Evolutionary conservation across 2,888 invertebrate genomes (phyloP).

Genomic region (Apodemia duryi): DNA sequence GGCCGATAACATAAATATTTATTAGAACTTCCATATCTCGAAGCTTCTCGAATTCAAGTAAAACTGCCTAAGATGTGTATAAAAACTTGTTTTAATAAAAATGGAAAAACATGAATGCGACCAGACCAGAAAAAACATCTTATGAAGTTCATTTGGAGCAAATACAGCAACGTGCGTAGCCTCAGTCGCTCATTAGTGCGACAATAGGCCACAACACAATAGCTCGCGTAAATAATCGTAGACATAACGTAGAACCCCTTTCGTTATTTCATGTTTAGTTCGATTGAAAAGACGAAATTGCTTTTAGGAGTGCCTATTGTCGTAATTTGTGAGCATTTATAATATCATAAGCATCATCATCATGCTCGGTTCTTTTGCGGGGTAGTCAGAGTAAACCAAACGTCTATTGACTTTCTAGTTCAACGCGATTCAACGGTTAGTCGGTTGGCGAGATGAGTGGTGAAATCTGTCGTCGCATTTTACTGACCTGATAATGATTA

Average conservation of each 20-base stretch:
- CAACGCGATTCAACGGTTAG: no score
- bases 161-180: conserved; percentile 13
- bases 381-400: no score
- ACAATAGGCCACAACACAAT: conserved; percentile 60
- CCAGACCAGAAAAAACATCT: conserved; percentile 14
- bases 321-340: no score
- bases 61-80: background rate
- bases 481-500: no score
- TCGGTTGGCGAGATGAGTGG: no score
- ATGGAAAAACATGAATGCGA: background rate
- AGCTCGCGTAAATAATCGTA: conserved; percentile 23
- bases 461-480: no score
- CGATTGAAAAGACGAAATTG: background rate
- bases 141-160: conserved; percentile 8
- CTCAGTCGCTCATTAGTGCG: conserved; percentile 53
- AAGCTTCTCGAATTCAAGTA: background rate
- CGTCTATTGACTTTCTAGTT: no score
- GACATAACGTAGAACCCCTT: background rate
- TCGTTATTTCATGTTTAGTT: conserved; percentile 6
- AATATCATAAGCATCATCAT: no score
- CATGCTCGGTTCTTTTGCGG: no score
- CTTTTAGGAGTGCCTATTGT: background rate
- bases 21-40: background rate
- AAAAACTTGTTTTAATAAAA: background rate
- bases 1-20: no score